Base-by-base conservation (phyloP, 1,140 invertebrate species). In the Drosophila kikkawai region DNA sequence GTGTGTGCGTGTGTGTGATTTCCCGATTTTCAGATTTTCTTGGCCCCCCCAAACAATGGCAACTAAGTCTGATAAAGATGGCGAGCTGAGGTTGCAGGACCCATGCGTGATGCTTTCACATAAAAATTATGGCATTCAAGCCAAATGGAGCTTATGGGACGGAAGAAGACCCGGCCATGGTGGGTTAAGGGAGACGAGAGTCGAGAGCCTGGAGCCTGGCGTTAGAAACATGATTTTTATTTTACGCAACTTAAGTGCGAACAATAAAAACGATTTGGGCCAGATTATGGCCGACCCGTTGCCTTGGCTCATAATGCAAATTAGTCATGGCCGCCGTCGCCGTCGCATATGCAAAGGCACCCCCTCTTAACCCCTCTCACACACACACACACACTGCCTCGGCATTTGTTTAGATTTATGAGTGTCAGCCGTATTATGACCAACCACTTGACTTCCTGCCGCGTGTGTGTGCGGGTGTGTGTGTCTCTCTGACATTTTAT, bases 231-330 rank as follows among this genome's bases (percentile, higher is more conserved):
- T 91, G 90, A 90, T 91, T 91, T 91, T 91, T 91, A 91, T 91
- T 91, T 91, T 91, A 91, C 90, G 90, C 90, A 91, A 90, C 82
- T 91, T 91, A 91, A 91, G 88, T 91, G 88, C 88, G 88, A 91
- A 91, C 88, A 91, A 91, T 91, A 91, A 91, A 91, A 84, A 85
- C 85, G 85, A 91, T 91, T 84, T 90, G 75, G 87, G 79, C 81
- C 75, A 90, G 85, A 90, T 90, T 90, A 91, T 87, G 81, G 79
- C 53, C 79, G 73, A 22, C 81, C 71, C 42, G 44, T 59, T 55
- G 48, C 57, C 48, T 57, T 48, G 44, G 56, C 50, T 87, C 86
- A 82, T 90, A 90, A 90, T 90, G 85, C 85, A 90, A 90, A 90
- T 90, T 90, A 90, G 85, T 90, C 85, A 90, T 90, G 85, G 85